Evolutionary conservation across 1,140 invertebrate species (phyloP), one percentile per base, ranked within the genome.

Genomic region (Drosophila nebulosa): DNA sequence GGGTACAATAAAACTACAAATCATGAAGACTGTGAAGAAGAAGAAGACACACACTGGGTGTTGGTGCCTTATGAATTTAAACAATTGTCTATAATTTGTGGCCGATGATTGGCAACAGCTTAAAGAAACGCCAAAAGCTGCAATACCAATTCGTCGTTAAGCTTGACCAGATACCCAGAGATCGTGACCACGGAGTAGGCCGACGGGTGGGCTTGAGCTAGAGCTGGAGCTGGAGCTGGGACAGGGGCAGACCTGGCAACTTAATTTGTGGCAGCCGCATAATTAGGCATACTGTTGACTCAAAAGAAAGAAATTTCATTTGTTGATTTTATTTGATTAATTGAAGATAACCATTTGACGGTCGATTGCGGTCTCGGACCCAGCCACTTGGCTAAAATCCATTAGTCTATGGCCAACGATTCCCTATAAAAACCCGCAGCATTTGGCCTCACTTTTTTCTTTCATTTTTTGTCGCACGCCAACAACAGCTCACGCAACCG

Each of bases 61-160:
- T 70, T 64, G 30, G 60, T 56, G 32, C 64, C 68, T 70, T 73
- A 74, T 70, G 70, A 86, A 85, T 86, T 86, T 77, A 86, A 85
- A 85, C 77, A 85, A 85, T 85, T 85, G 81, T 65, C 80, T 59
- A 86, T 86, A 80, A 85, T 85, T 85, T 86, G 63, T 69, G 81
- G 50, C 64, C 63, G 78, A 56, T 85, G 81, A 86, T 85, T 80
- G 78, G 68, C 67, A 79, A 76, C 60, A 32, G 39, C 64, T 72
- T 59, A 64, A 72, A 79, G 39, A 46, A 46, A 46, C 18, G 39
- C 16, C 39, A 46, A 21, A 46, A 46, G 39, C 39, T 46, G 39
- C 7, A 46, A 10, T 46, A 80, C 16, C 39, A 46, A 46, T 46
- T 46, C 21, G 39, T 16, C 39, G 39, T 68, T 68, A 35, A 67